Conservation (phyloP, 2,113 vertebrate species). For the Lasiurus borealis region DNA sequence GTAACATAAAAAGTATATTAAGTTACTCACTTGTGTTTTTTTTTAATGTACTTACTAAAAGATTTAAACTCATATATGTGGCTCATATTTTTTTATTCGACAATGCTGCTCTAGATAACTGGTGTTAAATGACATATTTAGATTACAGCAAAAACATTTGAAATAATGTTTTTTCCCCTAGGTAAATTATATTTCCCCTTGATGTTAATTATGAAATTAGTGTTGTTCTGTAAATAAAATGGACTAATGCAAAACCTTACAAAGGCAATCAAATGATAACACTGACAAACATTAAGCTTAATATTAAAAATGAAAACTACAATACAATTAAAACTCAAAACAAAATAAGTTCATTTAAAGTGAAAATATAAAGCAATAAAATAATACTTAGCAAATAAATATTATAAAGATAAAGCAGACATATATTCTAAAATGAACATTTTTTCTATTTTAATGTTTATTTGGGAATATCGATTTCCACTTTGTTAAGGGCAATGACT, state of each 20-base stretch:
- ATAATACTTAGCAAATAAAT: constrained; percentile 16
- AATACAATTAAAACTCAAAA: neutral
- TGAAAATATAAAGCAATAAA: constrained; percentile 33
- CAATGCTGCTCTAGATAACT: neutral
- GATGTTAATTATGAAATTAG: constrained; percentile 4
- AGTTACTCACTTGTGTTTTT: neutral
- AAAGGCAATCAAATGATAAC: constrained; percentile 35
- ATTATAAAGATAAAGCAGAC: neutral
- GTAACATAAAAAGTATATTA: neutral
- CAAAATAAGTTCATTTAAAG: neutral
- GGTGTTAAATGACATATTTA: neutral
- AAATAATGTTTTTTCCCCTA: neutral
- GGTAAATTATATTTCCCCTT: neutral
- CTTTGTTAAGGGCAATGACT: neutral
- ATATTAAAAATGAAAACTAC: neutral
- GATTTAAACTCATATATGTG: neutral
- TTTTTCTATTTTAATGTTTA: constrained; percentile 9
- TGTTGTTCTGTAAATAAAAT: neutral
- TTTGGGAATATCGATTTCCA: neutral
- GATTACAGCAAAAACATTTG: neutral
- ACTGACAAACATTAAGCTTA: neutral
- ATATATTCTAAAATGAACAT: neutral
- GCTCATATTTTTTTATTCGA: neutral
- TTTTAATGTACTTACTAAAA: neutral
- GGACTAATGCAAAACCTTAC: neutral